These are phyloP conservation scores for Cremastinae sp. DNA, from an alignment of 2,888 invertebrate genomes.

Conservation along the genomic window DNA sequence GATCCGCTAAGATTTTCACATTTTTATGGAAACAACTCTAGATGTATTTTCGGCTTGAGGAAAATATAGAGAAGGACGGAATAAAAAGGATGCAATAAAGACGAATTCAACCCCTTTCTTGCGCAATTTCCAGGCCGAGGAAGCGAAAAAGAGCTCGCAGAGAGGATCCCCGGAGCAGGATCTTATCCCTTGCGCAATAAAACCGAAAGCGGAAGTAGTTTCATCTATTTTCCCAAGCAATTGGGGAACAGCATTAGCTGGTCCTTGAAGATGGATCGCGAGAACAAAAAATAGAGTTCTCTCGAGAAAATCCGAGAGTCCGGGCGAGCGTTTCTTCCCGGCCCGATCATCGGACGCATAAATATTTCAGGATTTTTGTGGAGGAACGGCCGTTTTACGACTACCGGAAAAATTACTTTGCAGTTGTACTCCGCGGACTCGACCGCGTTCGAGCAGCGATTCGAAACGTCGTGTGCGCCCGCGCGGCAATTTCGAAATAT, in stretches of 20 bases:
- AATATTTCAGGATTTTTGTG: constrained; percentile 62
- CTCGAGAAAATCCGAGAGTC: constrained; percentile 11
- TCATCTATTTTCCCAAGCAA: constrained; percentile 39
- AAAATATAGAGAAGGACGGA: background rate
- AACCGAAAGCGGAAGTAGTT: constrained; percentile 39
- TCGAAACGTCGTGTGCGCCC: constrained; percentile 2
- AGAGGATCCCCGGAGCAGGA: constrained; percentile 45
- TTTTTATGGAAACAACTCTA: constrained; percentile 60
- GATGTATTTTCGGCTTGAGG: constrained; percentile 3
- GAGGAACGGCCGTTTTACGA: constrained; percentile 65
- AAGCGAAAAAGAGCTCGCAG: constrained; percentile 14
- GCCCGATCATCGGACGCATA: constrained; percentile 69
- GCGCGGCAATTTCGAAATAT: constrained; percentile 58
- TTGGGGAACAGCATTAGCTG: constrained; percentile 34
- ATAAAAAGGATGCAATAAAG: background rate
- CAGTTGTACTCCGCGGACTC: constrained; percentile 61
- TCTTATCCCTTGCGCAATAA: constrained; percentile 53
- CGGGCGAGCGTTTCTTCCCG: constrained; percentile 43
- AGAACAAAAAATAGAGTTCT: constrained; percentile 25
- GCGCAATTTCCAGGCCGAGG: constrained; percentile 37
- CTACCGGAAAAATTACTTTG: constrained; percentile 70
- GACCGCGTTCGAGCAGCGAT: background rate
- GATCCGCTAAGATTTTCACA: constrained; percentile 72
- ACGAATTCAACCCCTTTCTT: constrained; percentile 29
- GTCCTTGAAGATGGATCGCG: constrained; percentile 62